phyloP scores from a whole-genome alignment of 2,888 invertebrate species.

The Listrodromus nycthemerus region DNA sequence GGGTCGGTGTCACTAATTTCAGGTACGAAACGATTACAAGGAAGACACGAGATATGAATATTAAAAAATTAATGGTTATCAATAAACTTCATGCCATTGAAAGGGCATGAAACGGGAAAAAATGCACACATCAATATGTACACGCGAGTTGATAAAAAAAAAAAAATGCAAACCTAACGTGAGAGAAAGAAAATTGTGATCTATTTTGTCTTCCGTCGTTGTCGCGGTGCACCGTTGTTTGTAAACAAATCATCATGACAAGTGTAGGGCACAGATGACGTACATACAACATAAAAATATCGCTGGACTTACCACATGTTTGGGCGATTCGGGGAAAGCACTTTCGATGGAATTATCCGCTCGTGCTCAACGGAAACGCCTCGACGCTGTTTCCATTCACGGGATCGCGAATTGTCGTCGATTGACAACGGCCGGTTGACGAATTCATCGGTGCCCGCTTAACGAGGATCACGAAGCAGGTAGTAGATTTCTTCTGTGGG shows the following conservation, averaged over 20 bases:
- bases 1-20: neutral
- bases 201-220: neutral
- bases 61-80: no score
- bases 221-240: conserved; percentile 66
- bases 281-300: neutral
- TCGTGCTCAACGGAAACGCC: conserved; percentile 46
- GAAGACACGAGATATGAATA: no score
- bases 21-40: conserved; percentile 1
- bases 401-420: conserved; percentile 9
- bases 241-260: conserved; percentile 73
- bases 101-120: no score
- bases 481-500: no score
- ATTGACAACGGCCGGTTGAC: conserved; percentile 40
- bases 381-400: conserved; percentile 48
- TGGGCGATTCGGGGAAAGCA: conserved; percentile 57
- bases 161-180: no score
- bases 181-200: neutral
- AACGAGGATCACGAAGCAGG: no score
- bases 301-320: conserved; percentile 75
- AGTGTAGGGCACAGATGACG: conserved; percentile 33
- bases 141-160: neutral
- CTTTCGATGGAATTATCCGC: conserved; percentile 40
- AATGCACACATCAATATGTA: neutral
- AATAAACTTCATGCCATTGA: no score
- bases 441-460: neutral